These are phyloP conservation scores for Araneus ventricosus DNA, from an alignment of 1,140 invertebrate genomes.

Conservation along the genomic window DNA sequence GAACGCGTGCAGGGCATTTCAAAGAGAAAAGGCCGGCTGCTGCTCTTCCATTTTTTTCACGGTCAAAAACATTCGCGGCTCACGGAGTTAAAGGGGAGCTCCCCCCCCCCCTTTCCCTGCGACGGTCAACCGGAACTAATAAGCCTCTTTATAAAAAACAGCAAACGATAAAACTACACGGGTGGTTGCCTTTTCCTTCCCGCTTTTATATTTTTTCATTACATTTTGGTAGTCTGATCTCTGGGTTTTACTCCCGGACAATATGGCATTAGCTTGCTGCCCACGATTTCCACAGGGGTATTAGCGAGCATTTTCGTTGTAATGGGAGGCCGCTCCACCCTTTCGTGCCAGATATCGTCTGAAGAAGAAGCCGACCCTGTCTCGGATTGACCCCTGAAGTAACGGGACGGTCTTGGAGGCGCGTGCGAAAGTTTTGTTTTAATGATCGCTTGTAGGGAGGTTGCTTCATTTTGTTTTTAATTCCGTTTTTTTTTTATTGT, in stretches of 20 bases:
- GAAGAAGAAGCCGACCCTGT: background rate
- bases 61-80: slow-evolving; percentile 39
- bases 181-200: slow-evolving; percentile 3
- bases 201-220: slow-evolving; percentile 3
- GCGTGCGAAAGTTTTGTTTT: background rate
- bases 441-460: background rate
- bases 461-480: background rate
- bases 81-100: background rate
- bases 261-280: background rate
- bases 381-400: background rate
- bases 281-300: slow-evolving; percentile 4
- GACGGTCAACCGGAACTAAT: slow-evolving; percentile 55
- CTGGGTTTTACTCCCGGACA: background rate
- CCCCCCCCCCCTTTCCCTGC: background rate
- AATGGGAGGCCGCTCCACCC: background rate
- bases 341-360: background rate
- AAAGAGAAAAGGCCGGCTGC: background rate
- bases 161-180: slow-evolving; percentile 37
- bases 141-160: slow-evolving; percentile 35
- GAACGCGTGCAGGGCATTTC: slow-evolving; percentile 6
- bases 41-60: slow-evolving; percentile 32
- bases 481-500: background rate
- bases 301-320: background rate
- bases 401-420: background rate
- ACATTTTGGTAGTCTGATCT: background rate